Evolutionary conservation across 2,888 invertebrate species (phyloP).

Genomic region (Mycalesis mineus): DNA sequence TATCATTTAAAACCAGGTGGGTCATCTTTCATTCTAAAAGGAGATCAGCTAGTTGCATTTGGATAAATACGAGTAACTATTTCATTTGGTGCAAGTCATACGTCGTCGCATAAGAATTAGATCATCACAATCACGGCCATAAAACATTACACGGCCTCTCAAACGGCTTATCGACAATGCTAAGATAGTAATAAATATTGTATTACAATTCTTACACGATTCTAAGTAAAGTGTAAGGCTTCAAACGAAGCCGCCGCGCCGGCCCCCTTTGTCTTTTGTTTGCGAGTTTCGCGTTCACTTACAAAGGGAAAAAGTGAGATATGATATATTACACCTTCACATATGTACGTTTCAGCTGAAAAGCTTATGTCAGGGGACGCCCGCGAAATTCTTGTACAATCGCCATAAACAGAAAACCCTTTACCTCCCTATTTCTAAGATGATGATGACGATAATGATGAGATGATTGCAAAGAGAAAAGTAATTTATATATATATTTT

Average conservation of each 20-base stretch:
- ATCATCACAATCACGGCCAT: constrained; percentile 11
- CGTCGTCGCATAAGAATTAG: not conserved
- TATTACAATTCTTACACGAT: constrained; percentile 50
- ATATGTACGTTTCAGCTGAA: too few relatives aligned
- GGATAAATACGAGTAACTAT: too few relatives aligned
- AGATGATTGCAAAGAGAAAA: too few relatives aligned
- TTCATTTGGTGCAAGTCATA: not conserved
- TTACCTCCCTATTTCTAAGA: too few relatives aligned
- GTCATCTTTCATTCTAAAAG: too few relatives aligned
- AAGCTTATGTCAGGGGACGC: too few relatives aligned
- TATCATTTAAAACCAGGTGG: too few relatives aligned
- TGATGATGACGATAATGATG: too few relatives aligned
- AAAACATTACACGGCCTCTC: constrained; percentile 13
- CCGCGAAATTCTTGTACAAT: too few relatives aligned
- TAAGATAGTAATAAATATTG: constrained; percentile 47
- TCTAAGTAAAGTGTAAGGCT: constrained; percentile 46
- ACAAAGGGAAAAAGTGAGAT: constrained; percentile 28
- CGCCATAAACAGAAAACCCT: too few relatives aligned
- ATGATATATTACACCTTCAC: not conserved
- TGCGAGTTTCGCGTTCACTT: constrained; percentile 39
- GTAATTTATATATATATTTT: too few relatives aligned
- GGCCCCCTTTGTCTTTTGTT: constrained; percentile 36
- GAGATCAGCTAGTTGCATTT: too few relatives aligned
- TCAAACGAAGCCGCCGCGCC: constrained; percentile 36
- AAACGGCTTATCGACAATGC: constrained; percentile 30